Conservation (phyloP, 2,888 invertebrate genomes). For the Phania funesta region DNA sequence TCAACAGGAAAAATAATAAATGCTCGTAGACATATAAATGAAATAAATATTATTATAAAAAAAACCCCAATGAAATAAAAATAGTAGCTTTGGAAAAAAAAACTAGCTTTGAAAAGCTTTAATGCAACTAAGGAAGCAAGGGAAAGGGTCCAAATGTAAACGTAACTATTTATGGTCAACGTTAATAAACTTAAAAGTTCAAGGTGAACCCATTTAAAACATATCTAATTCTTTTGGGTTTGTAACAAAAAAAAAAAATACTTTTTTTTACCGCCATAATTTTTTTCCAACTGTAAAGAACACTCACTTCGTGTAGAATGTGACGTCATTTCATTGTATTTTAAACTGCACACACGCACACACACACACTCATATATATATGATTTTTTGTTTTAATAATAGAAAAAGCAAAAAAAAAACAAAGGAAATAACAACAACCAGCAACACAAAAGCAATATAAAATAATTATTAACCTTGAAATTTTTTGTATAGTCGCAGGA, state of each 20-base stretch:
- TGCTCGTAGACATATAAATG: not conserved
- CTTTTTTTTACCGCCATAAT: not conserved
- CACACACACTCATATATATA: not conserved
- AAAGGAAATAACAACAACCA: not conserved
- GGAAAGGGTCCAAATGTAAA: not conserved
- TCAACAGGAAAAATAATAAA: slow-evolving; percentile 69
- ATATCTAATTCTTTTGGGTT: slow-evolving; percentile 32
- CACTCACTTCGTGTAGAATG: not conserved
- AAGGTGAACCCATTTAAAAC: slow-evolving; percentile 72
- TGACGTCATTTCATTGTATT: slow-evolving; percentile 35
- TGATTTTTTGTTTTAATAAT: not conserved
- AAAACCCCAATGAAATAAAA: not conserved
- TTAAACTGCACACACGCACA: slow-evolving; percentile 10
- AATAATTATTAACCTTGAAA: slow-evolving; percentile 64
- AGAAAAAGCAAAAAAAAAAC: slow-evolving; percentile 14
- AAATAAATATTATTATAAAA: not conserved
- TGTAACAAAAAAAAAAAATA: not conserved
- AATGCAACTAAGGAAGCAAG: not conserved
- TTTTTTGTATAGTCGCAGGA: slow-evolving; percentile 18
- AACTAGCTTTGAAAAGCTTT: not conserved
- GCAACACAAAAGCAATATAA: slow-evolving; percentile 10
- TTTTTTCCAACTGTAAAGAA: not conserved
- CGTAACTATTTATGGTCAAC: slow-evolving; percentile 75
- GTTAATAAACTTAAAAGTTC: slow-evolving; percentile 80
- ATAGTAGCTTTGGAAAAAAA: not conserved